Evolutionary conservation across 2,113 vertebrate species (phyloP), one percentile per base, ranked within the genome.

Genomic region (Sciurus niger): DNA sequence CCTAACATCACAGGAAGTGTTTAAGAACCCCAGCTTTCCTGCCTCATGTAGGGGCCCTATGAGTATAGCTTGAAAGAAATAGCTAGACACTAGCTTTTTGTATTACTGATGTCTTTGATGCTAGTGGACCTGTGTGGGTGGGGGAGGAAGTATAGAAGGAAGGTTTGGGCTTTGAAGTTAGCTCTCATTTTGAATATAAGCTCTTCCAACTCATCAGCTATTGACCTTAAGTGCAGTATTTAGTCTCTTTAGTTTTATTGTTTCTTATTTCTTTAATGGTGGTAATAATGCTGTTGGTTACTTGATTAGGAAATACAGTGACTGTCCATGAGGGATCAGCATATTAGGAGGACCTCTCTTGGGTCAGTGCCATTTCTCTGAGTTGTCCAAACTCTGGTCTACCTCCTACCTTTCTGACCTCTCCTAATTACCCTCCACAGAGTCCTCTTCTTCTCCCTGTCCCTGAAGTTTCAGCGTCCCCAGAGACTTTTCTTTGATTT

Each of bases 211-310:
- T 46, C 72, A 24, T 30, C 43, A 24, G 37, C 79, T 48, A 2
- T 89, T 76, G 68, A 78, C 63, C 40, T 78, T 48, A 37, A 84
- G 74, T 63, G 60, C 72, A 48, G 84, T 28, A 37, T 76, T 74
- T 90, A 20, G 28, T 77, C 43, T 76, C 70, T 76, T 79, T 84
- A 9, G 6, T 92, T 20, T 2, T 22, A 37, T 65, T 60, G 37
- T 79, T 92, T 73, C 86, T 78, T 22, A 4, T 46, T 78, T 37
- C 90, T 84, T 85, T 86, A 74, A n/a, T 78, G 68, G 79, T 28
- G 11, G 3, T 34, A 17, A 76, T 84, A 73, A 53, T 3, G 11
- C 14, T 17, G 32, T 70, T 70, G 60, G 46, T 58, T 76, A 4
- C 90, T 89, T 58, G 76, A 82, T 74, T 77, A 65, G 51, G 79